Evolutionary conservation across 2,113 vertebrate species (phyloP).

Genomic region (Callipepla squamata): DNA sequence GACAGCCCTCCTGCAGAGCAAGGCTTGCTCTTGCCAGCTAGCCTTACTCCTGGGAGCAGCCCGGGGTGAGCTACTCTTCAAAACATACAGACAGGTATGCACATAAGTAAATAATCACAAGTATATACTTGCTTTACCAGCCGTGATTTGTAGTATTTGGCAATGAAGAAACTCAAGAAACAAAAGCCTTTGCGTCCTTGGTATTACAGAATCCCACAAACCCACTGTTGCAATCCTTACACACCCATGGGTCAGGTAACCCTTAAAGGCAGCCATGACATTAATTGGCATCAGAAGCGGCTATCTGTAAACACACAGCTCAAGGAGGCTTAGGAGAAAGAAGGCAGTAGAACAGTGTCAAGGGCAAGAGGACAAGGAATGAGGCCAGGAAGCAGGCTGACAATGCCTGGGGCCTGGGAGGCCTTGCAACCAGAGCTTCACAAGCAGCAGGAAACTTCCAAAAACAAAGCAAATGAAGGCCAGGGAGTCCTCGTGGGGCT

Average conservation of each 20-base stretch:
- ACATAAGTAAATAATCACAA: background rate
- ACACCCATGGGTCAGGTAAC: background rate
- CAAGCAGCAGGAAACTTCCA: background rate
- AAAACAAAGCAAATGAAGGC: background rate
- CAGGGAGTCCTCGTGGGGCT: background rate
- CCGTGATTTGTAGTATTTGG: background rate
- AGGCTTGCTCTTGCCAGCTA: background rate
- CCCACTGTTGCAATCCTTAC: background rate
- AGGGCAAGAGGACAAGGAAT: background rate
- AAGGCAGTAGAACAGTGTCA: background rate
- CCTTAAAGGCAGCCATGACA: background rate
- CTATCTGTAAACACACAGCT: background rate
- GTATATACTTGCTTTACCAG: background rate
- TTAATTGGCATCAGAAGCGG: background rate
- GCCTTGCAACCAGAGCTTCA: background rate
- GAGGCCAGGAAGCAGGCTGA: background rate
- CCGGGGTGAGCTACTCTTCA: background rate
- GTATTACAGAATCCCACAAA: background rate
- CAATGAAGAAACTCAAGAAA: background rate
- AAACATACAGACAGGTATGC: background rate
- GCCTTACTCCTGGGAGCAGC: background rate
- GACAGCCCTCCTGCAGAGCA: background rate
- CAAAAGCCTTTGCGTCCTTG: background rate
- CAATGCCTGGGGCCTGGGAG: background rate
- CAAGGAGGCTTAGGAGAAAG: background rate